Percentiles rank a stretch among this genome's conserved stretches.
phyloP scores from a whole-genome alignment of 2,888 invertebrate genomes.

The Aphidius colemani region DNA sequence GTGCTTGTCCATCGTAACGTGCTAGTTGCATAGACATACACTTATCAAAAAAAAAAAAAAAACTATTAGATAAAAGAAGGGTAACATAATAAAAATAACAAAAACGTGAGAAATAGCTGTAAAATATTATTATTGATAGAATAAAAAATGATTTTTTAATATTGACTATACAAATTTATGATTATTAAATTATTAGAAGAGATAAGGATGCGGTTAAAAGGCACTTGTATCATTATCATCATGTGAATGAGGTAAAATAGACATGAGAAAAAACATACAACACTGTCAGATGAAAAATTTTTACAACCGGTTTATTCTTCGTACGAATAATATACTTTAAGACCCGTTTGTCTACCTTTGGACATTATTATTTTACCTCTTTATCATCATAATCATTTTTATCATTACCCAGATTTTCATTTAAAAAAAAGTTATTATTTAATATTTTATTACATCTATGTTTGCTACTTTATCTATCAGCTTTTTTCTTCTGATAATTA shows the following conservation, averaged over 20 bases:
- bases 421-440: background rate
- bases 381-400: constrained; percentile 9
- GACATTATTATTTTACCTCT: constrained; percentile 11
- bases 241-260: constrained; percentile 2
- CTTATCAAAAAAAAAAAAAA: no score
- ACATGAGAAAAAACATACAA: background rate
- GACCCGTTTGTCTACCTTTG: constrained; percentile 21
- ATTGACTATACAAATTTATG: background rate
- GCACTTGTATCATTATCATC: background rate
- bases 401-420: background rate
- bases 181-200: background rate
- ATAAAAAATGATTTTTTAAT: background rate
- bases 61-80: no score
- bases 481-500: background rate
- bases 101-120: no score
- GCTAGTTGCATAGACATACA: no score
- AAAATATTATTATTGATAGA: constrained; percentile 5
- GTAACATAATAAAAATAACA: no score
- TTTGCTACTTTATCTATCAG: background rate
- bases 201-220: constrained; percentile 4
- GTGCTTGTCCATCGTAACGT: constrained; percentile 17
- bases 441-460: constrained; percentile 1
- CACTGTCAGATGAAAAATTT: constrained; percentile 24
- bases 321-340: constrained; percentile 10
- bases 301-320: constrained; percentile 23